Evolutionary conservation across 1,140 invertebrate genomes (phyloP).

Genomic region (Papilio machaon): DNA sequence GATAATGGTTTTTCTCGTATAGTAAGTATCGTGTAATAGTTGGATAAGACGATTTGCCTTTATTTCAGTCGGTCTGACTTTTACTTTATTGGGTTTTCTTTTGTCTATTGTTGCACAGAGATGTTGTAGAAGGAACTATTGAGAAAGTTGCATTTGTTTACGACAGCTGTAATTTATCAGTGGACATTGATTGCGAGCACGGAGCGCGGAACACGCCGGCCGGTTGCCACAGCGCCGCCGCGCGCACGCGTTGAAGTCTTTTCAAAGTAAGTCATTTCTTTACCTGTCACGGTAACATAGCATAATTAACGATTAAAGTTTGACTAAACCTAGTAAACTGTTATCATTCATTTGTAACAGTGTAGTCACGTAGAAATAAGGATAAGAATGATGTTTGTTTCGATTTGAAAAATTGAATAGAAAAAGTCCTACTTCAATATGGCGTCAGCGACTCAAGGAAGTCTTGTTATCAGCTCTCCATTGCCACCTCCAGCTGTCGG

Average conservation of each 20-base stretch:
- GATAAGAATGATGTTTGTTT: background rate
- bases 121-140: background rate
- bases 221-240: background rate
- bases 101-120: slow-evolving; percentile 11
- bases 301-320: background rate
- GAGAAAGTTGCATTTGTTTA: background rate
- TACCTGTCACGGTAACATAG: background rate
- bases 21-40: background rate
- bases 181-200: slow-evolving; percentile 46
- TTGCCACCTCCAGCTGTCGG: no score
- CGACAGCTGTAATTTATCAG: background rate
- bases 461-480: background rate
- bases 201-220: slow-evolving; percentile 34
- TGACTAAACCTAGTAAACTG: background rate
- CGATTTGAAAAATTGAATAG: background rate
- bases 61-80: background rate
- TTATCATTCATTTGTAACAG: background rate
- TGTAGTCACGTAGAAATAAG: background rate
- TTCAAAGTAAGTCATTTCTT: background rate
- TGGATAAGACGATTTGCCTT: background rate
- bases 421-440: background rate
- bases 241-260: background rate
- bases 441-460: background rate
- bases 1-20: background rate
- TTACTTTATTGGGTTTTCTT: background rate